Base-by-base conservation (phyloP, 2,797 vertebrate genomes). In the Huso huso region DNA sequence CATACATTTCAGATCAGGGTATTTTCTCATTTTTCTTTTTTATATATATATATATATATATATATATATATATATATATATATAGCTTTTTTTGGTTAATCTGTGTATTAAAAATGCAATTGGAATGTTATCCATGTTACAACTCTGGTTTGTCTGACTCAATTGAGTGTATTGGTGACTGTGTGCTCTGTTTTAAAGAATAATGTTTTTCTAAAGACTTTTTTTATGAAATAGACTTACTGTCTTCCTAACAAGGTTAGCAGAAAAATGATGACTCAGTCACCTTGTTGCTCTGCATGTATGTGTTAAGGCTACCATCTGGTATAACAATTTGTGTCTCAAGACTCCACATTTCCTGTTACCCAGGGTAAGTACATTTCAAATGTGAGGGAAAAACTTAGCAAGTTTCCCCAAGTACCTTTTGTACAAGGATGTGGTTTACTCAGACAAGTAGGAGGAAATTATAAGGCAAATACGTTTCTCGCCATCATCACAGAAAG, bases 301-400 rank as follows among this genome's bases (percentile, higher is more conserved):
- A 80, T 88, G 85, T 83, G 83, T 84, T 88, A 79, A 82, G 85
- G 80, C 83, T 83, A 78, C 85, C 89, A 89, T 90, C 88, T 91
- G 89, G 86, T 90, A 87, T 84, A 90, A 86, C 83, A 87, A 90
- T 91, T 84, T 87, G 79, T 85, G 90, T 88, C 86, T 85, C 85
- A 87, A 86, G 85, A 83, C 83, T 84, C 80, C 87, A 88, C 84
- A 79, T 89, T 90, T 91, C 89, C 89, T 89, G 85, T 89, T 88
- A 86, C 85, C 83, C 84, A 77, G 86, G 77, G 84, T 86, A 89
- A 87, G 86, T 87, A 83, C 78, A 88, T 85, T 88, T 87, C 83
- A 88, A 86, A 85, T 84, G 77, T 81, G 79, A 90, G 86, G 89
- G 87, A 89, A 90, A 91, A 88, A 85, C 80, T 90, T 87, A 89